Base-by-base conservation (phyloP, 2,113 vertebrate genomes). In the Oncorhynchus mykiss region DNA sequence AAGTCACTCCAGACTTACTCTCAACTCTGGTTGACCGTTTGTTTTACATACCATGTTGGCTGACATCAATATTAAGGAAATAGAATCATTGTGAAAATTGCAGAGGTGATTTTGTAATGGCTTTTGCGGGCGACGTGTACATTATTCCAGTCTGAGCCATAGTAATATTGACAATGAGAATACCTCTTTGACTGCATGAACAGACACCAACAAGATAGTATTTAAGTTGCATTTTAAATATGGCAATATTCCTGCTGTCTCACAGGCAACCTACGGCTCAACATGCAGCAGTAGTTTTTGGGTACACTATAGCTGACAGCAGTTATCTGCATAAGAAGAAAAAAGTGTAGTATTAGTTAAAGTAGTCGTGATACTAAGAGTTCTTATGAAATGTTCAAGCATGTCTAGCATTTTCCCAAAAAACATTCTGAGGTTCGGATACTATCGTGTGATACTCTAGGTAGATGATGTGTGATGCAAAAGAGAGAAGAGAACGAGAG, bases 141-240 rank as follows among this genome's bases (percentile, higher is more conserved):
- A 68, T 34, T 34, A 39, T 6, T 34, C 27, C 18, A 68, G 31
- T 31, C 14, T 20, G 20, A 51, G 65, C 49, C 67, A 54, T 13
- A 49, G 70, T 24, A 71, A 83, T 12, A 78, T 65, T 75, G 79
- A 86, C 80, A 4, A 27, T 84, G 31, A 80, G 48, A 85, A 84
- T 78, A 85, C 65, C 20, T 86, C 84, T 24, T 48, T 64, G 75
- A 71, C 65, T 73, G 67, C 70, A 62, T 27, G 45, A 5, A 16
- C 16, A 68, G 78, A 79, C 74, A 82, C 8, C 45, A 78, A 39
- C 14, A n/a, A 29, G 59, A 67, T 75, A 29, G 16, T 51, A 71
- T 77, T 9, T 70, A 75, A 4, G 24, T 65, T 14, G 60, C 29
- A 69, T 60, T 72, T 57, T 6, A 67, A 34, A 49, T 57, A 71